Conservation (phyloP, 2,113 vertebrate species). For the Ceuthmochares aereus region DNA sequence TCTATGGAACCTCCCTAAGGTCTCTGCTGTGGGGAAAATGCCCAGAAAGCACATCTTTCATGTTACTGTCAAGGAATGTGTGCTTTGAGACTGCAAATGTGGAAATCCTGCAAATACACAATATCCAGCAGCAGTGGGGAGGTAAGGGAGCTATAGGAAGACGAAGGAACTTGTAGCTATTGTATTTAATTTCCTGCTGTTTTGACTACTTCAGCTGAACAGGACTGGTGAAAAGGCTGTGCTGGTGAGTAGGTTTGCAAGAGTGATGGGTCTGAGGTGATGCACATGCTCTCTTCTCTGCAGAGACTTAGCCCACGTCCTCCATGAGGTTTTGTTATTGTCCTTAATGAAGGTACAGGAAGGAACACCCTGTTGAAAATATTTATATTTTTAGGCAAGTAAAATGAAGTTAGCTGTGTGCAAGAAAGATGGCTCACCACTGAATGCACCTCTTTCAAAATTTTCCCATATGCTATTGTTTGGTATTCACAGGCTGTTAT, state of each 20-base stretch:
- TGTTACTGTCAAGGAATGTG: rapidly evolving
- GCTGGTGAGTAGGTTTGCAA: background rate
- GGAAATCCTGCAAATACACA: background rate
- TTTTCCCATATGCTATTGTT: background rate
- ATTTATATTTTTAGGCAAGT: background rate
- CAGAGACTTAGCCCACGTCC: background rate
- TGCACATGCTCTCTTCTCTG: background rate
- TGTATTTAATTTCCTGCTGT: background rate
- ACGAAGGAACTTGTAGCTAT: background rate
- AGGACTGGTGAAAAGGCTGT: background rate
- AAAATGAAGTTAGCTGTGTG: background rate
- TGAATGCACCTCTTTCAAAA: background rate
- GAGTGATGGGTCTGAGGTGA: background rate
- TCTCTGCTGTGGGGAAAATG: background rate
- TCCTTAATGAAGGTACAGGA: background rate
- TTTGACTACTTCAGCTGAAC: background rate
- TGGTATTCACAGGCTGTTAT: background rate
- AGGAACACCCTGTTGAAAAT: background rate
- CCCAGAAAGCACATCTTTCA: rapidly evolving
- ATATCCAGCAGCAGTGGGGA: background rate
- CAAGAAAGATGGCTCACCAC: background rate
- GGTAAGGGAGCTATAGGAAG: background rate
- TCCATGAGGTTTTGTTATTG: background rate
- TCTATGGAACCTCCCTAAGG: background rate
- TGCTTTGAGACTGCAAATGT: background rate